Evolutionary conservation across 2,113 vertebrate species (phyloP).

Genomic region (Lasiurus cinereus): DNA sequence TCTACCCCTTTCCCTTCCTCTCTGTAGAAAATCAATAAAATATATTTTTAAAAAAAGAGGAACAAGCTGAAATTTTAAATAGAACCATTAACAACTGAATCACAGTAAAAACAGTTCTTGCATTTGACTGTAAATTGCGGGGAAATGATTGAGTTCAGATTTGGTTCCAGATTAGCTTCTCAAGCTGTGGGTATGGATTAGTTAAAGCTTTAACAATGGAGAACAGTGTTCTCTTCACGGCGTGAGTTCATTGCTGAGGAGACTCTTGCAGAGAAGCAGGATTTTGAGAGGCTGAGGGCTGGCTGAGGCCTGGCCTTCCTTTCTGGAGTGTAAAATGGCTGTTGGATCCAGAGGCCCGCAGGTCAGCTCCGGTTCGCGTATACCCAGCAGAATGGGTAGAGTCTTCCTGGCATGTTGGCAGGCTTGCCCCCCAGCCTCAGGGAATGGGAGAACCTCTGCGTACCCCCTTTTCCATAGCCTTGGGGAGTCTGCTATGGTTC

Average conservation of each 20-base stretch:
- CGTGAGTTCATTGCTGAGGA: constrained; percentile 27
- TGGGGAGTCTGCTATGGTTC: background rate
- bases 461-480: background rate
- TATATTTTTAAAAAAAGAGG: too few relatives aligned
- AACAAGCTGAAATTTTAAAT: constrained; percentile 54
- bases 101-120: background rate
- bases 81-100: background rate
- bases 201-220: background rate
- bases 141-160: constrained; percentile 8
- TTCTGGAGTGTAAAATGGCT: background rate
- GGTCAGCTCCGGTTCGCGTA: background rate
- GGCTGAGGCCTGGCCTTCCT: background rate
- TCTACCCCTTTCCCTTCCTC: too few relatives aligned
- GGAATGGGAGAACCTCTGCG: background rate
- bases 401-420: background rate
- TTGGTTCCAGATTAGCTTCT: background rate
- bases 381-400: background rate
- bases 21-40: too few relatives aligned
- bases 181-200: background rate
- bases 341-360: background rate
- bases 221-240: background rate
- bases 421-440: background rate
- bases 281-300: background rate
- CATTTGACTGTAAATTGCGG: constrained; percentile 46
- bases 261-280: background rate